These are phyloP conservation scores for Lophotis ruficrista DNA, from an alignment of 2,113 vertebrate species.

Conservation along the genomic window DNA sequence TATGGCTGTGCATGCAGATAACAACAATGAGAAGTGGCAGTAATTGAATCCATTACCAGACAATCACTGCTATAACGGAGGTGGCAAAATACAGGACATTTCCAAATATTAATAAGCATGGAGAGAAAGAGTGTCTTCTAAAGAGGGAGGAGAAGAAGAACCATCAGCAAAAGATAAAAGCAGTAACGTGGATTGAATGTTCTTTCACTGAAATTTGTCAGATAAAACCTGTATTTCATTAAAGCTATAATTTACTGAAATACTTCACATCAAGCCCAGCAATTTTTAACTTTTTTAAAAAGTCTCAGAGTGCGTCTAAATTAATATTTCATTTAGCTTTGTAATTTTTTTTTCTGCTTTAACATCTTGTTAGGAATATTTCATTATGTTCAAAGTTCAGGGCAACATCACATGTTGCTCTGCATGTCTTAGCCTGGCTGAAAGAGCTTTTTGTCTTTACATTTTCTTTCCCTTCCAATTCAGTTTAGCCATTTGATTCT, in stretches of 20 bases:
- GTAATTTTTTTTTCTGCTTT: not conserved
- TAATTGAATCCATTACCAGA: not conserved
- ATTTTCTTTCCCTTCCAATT: not conserved
- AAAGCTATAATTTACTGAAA: not conserved
- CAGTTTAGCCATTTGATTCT: not conserved
- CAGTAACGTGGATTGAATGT: not conserved
- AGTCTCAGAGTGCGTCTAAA: not conserved
- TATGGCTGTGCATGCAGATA: not conserved
- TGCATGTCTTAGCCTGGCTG: conserved; percentile 34
- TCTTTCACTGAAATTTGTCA: not conserved
- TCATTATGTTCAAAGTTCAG: conserved; percentile 14
- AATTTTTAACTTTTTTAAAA: not conserved
- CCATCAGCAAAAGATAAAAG: not conserved
- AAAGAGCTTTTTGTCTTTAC: conserved; percentile 40
- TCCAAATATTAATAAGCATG: not conserved
- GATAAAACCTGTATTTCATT: not conserved
- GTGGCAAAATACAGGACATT: not conserved
- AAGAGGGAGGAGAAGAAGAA: not conserved
- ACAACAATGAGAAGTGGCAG: not conserved
- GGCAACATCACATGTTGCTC: conserved; percentile 26
- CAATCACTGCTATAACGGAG: not conserved
- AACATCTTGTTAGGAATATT: not conserved
- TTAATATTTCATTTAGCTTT: not conserved
- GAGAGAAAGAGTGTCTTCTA: not conserved
- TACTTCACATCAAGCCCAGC: not conserved